These are phyloP conservation scores for Odontamblyopus lacepedii DNA, from an alignment of 2,797 vertebrate species.

Conservation along the genomic window DNA sequence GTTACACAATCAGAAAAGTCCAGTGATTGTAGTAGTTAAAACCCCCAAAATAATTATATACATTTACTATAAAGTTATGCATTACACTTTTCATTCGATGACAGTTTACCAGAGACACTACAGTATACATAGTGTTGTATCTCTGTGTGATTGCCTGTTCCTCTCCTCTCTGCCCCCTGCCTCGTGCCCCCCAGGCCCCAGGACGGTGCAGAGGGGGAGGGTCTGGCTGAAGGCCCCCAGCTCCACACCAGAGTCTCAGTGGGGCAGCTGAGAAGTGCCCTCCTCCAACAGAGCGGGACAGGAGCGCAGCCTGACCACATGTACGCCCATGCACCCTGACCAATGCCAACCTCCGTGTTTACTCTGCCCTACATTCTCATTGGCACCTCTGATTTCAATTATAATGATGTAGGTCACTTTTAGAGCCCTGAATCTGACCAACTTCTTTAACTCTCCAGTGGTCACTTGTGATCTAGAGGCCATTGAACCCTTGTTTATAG, in stretches of 20 bases:
- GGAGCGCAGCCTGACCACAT: constrained; percentile 61
- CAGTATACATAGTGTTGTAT: background rate
- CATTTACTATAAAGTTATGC: too few relatives aligned
- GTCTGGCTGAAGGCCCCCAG: constrained; percentile 48
- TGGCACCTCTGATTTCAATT: background rate
- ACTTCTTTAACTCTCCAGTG: too few relatives aligned
- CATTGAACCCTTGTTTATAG: too few relatives aligned
- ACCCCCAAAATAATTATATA: too few relatives aligned
- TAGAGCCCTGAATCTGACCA: too few relatives aligned
- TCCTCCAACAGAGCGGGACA: constrained; percentile 71
- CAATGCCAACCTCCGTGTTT: background rate
- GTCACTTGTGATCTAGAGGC: too few relatives aligned
- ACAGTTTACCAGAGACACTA: background rate
- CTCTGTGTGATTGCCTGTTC: constrained; percentile 14
- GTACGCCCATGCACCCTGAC: constrained; percentile 47
- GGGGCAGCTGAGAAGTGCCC: constrained; percentile 72
- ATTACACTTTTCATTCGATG: background rate
- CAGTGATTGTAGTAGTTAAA: too few relatives aligned
- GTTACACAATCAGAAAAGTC: background rate
- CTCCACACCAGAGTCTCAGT: constrained; percentile 82
- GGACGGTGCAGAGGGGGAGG: constrained; percentile 61
- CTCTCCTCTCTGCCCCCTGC: constrained; percentile 39
- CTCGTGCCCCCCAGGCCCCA: constrained; percentile 61
- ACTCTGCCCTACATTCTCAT: background rate
- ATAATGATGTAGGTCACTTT: background rate